phyloP scores from a whole-genome alignment of 2,113 vertebrate species.

The Bambusicola thoracicus region DNA sequence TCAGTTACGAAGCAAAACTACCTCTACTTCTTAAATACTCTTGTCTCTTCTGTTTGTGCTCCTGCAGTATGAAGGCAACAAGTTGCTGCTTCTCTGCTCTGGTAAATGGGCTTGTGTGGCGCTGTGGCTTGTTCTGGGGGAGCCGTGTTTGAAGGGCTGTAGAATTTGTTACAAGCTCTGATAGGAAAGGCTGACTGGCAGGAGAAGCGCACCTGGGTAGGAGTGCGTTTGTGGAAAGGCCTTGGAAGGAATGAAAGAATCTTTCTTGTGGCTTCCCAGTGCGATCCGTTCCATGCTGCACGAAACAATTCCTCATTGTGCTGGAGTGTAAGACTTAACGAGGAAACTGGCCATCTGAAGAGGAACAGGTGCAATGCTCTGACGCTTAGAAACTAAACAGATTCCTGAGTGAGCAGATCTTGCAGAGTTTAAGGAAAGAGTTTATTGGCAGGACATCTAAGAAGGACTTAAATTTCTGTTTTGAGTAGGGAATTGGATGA shows the following conservation, averaged over 20 bases:
- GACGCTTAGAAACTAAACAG: background rate
- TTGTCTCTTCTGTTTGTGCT: background rate
- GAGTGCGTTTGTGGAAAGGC: background rate
- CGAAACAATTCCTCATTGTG: fast-evolving
- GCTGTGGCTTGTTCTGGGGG: background rate
- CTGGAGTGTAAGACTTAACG: background rate
- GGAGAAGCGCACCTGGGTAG: background rate
- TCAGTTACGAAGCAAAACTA: background rate
- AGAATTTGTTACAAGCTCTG: background rate
- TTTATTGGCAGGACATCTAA: background rate
- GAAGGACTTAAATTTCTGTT: background rate
- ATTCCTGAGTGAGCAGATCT: background rate
- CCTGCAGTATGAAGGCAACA: background rate
- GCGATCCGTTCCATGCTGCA: background rate
- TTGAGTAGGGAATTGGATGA: background rate
- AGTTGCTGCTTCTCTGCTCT: background rate
- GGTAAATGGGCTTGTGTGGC: background rate
- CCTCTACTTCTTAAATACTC: background rate
- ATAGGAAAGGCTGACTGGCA: background rate
- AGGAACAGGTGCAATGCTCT: conserved; percentile 26
- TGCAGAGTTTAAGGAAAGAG: background rate
- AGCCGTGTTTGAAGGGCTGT: background rate
- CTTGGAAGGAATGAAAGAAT: fast-evolving
- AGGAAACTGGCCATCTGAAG: background rate
- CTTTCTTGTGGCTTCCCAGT: background rate